Evolutionary conservation across 2,113 vertebrate genomes (phyloP).

Genomic region (Anthoscopus minutus): DNA sequence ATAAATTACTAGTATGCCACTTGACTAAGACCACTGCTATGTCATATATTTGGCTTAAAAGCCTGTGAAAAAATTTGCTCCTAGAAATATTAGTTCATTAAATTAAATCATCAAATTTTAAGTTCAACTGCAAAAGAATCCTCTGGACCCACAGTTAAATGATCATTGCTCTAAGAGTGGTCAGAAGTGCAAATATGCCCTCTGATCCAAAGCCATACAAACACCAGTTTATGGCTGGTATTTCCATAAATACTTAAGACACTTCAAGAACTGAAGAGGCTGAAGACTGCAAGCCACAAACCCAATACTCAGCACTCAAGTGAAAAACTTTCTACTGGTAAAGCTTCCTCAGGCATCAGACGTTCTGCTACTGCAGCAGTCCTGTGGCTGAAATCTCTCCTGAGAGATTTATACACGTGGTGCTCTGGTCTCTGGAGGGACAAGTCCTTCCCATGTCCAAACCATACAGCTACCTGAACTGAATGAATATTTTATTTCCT

Average conservation of each 20-base stretch:
- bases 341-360: background rate
- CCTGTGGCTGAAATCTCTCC: background rate
- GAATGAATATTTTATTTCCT: background rate
- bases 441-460: background rate
- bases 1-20: background rate
- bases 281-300: background rate
- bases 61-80: background rate
- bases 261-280: background rate
- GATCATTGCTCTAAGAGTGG: background rate
- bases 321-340: background rate
- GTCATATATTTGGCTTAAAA: background rate
- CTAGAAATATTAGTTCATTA: background rate
- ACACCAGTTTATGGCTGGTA: background rate
- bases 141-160: background rate
- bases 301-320: background rate
- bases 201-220: background rate
- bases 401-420: background rate
- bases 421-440: background rate
- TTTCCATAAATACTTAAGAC: background rate
- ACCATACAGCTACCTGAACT: background rate
- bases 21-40: background rate
- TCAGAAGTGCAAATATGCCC: background rate
- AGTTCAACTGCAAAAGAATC: background rate
- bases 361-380: background rate
- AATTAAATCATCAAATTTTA: background rate